Evolutionary conservation across 2,113 vertebrate genomes (phyloP), one percentile per base, ranked within the genome.

Genomic region (Narcine bancroftii): DNA sequence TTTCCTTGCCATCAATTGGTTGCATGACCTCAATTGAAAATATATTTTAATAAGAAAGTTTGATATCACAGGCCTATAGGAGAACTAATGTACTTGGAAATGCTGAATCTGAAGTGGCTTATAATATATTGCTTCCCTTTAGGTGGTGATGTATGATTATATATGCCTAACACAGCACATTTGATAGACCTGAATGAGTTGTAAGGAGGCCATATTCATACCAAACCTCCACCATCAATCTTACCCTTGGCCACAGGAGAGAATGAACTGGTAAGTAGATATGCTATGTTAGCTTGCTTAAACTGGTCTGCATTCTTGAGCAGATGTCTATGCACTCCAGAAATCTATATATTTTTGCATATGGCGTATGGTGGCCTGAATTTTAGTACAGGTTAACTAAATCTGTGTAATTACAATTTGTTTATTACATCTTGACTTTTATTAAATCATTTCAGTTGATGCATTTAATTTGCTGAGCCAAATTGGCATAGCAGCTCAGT

Each of bases 211-310:
- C 10, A 53, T 47, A 26, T 53, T 53, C 29, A 33, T 83, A 39
- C 24, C 21, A 24, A 11, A 15, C 56, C 33, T n/a, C 50, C 85
- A 42, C 19, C 36, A 26, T 89, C 56, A 89, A n/a, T 39, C 60
- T 36, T 53, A 65, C 21, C 5, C 56, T 19, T 79, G 29, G 42
- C 3, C 2, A 11, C 47, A 81, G 26, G 47, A 26, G 77, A 13
- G 45, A 50, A 83, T 53, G 79, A 83, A 36, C 85, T 89, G 85
- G 17, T 65, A 42, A 87, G 83, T 60, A 87, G 83, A 7, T 83
- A 50, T 19, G 75, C 19, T 77, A 13, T 85, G 50, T 60, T 39
- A 56, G 13, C 81, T 56, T n/a, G 10, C 29, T 87, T 15, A 3
- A 87, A 17, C 83, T 60, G 5, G 33, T 63, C n/a, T 26, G 60